These are phyloP conservation scores for Bufo gargarizans DNA, from an alignment of 2,113 vertebrate genomes.

Conservation along the genomic window DNA sequence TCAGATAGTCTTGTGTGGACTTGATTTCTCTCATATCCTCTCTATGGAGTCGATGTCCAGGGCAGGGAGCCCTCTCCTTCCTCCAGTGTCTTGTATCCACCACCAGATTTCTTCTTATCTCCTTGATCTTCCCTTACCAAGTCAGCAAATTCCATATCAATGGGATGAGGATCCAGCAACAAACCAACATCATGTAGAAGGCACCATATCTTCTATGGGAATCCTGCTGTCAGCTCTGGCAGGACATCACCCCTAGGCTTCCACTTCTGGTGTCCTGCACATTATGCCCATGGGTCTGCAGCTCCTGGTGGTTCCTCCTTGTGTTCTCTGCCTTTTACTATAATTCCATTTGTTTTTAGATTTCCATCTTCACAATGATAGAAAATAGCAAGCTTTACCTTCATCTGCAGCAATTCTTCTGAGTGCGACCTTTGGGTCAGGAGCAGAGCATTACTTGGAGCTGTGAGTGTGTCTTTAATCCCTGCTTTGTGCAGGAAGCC, in stretches of 20 bases:
- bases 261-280: background rate
- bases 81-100: background rate
- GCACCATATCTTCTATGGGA: background rate
- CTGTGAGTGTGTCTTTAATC: slow-evolving; percentile 48
- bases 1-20: background rate
- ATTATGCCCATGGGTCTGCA: background rate
- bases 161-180: background rate
- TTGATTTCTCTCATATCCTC: background rate
- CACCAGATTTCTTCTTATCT: slow-evolving; percentile 14
- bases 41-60: background rate
- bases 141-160: slow-evolving; percentile 32
- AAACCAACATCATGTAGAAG: background rate
- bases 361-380: background rate
- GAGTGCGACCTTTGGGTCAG: slow-evolving; percentile 51
- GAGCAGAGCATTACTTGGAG: slow-evolving; percentile 43
- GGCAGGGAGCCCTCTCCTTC: background rate
- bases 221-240: background rate
- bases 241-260: background rate
- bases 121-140: background rate
- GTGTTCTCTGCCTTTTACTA: background rate
- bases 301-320: background rate
- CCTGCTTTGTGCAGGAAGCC: slow-evolving; percentile 55
- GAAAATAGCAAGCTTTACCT: background rate
- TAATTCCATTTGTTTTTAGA: background rate
- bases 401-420: slow-evolving; percentile 13